phyloP scores from a whole-genome alignment of 92 coral and sea anemone genomes.

The Epizoanthus rinbou region DNA sequence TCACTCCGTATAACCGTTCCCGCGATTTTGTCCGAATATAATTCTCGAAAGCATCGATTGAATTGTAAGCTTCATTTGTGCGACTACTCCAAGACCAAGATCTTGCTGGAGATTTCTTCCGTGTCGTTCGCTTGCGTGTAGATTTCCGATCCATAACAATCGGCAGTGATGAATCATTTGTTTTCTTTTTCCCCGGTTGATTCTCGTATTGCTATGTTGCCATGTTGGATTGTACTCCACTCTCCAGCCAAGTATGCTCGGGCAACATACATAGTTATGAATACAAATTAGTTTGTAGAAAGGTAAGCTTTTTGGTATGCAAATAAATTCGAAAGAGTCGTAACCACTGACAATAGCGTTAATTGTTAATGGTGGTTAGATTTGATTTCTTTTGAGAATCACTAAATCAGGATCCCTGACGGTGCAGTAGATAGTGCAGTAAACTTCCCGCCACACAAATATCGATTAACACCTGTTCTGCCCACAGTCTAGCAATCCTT shows the following conservation, averaged over 20 bases:
- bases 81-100: constrained; percentile 43
- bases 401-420: background rate
- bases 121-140: constrained; percentile 10
- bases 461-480: background rate
- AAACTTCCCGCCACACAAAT: background rate
- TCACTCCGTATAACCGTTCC: constrained; percentile 70
- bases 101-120: constrained; percentile 19
- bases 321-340: constrained; percentile 4
- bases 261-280: background rate
- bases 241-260: background rate
- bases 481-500: background rate
- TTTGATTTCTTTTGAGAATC: background rate
- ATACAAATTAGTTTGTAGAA: constrained; percentile 17
- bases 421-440: no score
- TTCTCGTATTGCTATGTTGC: background rate
- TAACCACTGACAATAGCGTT: constrained; percentile 22
- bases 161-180: constrained; percentile 14
- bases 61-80: constrained; percentile 67
- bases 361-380: constrained; percentile 5
- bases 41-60: constrained; percentile 88
- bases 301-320: constrained; percentile 10
- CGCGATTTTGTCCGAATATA: constrained; percentile 70
- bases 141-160: constrained; percentile 27
- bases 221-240: background rate
- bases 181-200: background rate